These are phyloP conservation scores for Heliconius melpomene DNA, from an alignment of 1,140 invertebrate species.

Conservation along the genomic window DNA sequence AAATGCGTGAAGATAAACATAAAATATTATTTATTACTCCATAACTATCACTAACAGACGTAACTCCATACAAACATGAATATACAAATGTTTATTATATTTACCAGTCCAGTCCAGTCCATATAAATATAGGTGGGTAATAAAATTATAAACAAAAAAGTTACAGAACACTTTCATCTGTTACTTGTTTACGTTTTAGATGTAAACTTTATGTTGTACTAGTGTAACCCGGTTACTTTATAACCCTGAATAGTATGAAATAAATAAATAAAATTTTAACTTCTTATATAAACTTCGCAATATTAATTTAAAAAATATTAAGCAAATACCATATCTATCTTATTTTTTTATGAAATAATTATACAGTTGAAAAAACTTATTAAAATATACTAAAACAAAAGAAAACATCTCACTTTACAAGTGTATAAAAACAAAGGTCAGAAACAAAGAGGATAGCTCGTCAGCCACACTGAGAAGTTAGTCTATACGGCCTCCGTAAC, in stretches of 20 bases:
- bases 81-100: background rate
- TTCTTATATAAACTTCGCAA: no score
- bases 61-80: background rate
- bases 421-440: background rate
- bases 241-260: background rate
- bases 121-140: conserved; percentile 35
- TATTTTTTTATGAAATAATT: no score
- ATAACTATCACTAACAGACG: background rate
- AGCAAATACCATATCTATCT: no score
- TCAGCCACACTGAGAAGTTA: conserved; percentile 22
- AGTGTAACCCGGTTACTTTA: background rate
- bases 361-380: background rate
- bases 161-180: conserved; percentile 14
- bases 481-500: conserved; percentile 18
- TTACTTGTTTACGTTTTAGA: background rate
- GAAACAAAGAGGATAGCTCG: background rate
- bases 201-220: background rate
- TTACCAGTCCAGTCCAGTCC: conserved; percentile 9
- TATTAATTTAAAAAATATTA: no score
- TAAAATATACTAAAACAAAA: background rate
- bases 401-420: background rate
- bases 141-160: conserved; percentile 29
- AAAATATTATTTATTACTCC: conserved; percentile 10
- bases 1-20: conserved; percentile 17
- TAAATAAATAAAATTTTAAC: background rate